Evolutionary conservation across 2,797 vertebrate species (phyloP).

Genomic region (Falco rusticolus): DNA sequence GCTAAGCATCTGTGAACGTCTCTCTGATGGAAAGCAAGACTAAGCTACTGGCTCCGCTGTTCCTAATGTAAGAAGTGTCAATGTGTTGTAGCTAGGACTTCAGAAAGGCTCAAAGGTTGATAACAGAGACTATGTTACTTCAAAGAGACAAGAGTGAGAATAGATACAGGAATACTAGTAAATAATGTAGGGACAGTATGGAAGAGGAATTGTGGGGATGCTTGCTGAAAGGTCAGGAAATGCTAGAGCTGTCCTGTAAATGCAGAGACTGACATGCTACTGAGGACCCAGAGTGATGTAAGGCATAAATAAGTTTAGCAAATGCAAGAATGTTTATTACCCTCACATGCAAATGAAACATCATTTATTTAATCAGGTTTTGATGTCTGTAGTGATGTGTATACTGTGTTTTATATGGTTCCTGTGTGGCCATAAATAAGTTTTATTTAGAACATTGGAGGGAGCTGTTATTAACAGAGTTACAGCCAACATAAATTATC

Average conservation of each 20-base stretch:
- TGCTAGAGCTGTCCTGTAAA: neutral
- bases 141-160: neutral
- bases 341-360: conserved; percentile 51
- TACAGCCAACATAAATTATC: conserved; percentile 59
- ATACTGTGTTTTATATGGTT: conserved; percentile 45
- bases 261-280: neutral
- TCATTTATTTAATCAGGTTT: conserved; percentile 62
- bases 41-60: neutral
- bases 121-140: neutral
- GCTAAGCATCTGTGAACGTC: neutral
- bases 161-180: neutral
- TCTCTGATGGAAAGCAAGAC: neutral
- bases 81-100: neutral
- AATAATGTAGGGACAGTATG: neutral
- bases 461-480: conserved; percentile 45
- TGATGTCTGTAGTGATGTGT: conserved; percentile 23
- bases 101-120: neutral
- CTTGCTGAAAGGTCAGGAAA: neutral
- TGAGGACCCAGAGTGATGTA: neutral
- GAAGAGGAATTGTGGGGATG: neutral
- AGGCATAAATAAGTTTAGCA: conserved; percentile 19
- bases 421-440: conserved; percentile 51
- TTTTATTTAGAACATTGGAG: conserved; percentile 48
- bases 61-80: neutral
- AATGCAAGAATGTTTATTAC: conserved; percentile 38